phyloP scores from a whole-genome alignment of 1,140 invertebrate species.

The Eueides isabella region DNA sequence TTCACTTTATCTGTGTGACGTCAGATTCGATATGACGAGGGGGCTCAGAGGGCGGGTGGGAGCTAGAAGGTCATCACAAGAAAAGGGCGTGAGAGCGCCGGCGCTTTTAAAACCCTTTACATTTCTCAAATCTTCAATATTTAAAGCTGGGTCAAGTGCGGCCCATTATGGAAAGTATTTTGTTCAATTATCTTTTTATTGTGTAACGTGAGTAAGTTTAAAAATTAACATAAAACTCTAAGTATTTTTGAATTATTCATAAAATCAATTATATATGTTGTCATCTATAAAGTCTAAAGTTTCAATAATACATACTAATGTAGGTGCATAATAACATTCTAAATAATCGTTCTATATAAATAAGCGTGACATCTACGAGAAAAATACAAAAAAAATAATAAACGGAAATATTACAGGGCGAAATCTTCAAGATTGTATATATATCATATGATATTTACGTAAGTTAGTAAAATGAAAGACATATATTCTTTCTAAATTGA shows the following conservation, averaged over 20 bases:
- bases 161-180: constrained; percentile 14
- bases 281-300: not conserved
- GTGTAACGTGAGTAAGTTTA: not conserved
- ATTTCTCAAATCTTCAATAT: constrained; percentile 20
- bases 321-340: not conserved
- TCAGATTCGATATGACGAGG: constrained; percentile 27
- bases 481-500: not conserved
- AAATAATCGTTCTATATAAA: not conserved
- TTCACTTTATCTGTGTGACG: constrained; percentile 26
- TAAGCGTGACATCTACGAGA: not conserved
- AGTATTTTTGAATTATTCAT: too few relatives aligned
- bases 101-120: constrained; percentile 20
- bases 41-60: constrained; percentile 9
- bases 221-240: not conserved
- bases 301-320: too few relatives aligned
- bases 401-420: not conserved
- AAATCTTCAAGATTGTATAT: not conserved
- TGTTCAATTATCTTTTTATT: constrained; percentile 10
- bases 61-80: constrained; percentile 27
- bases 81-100: constrained; percentile 12
- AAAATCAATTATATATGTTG: not conserved
- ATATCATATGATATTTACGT: not conserved
- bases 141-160: constrained; percentile 18
- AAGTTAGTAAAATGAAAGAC: not conserved
- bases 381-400: not conserved